Conservation (phyloP, 2,888 invertebrate species). For the Habrosyne pyritoides region DNA sequence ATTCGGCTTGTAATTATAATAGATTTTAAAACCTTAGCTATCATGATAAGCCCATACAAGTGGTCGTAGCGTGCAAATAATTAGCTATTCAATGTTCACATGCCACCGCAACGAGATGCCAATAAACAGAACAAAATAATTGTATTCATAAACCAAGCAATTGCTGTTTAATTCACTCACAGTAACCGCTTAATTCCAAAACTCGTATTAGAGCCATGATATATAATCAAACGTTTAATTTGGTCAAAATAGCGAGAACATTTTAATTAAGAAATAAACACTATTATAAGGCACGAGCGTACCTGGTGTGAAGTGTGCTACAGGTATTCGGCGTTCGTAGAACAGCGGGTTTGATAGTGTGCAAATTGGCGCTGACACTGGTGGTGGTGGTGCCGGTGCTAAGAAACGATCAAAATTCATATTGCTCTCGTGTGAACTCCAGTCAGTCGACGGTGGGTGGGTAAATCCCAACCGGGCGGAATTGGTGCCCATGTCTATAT, state of each 20-base stretch:
- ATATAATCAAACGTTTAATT: background rate
- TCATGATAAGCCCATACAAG: conserved; percentile 1
- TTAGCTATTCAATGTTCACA: conserved; percentile 6
- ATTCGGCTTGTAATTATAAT: background rate
- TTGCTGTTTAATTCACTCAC: background rate
- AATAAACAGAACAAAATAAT: conserved; percentile 6
- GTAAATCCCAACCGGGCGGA: conserved; percentile 18
- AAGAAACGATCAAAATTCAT: conserved; percentile 31
- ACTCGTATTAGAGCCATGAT: background rate
- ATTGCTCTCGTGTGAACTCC: background rate
- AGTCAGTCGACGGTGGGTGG: conserved; percentile 28
- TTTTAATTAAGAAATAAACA: background rate
- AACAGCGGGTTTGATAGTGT: conserved; percentile 13
- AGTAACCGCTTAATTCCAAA: background rate
- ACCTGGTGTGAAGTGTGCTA: background rate
- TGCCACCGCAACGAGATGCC: conserved; percentile 1
- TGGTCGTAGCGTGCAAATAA: conserved; percentile 6
- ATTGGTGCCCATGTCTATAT: conserved; percentile 79
- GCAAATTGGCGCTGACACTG: conserved; percentile 3
- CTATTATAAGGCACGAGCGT: background rate
- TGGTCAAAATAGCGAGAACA: background rate
- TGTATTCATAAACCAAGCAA: conserved; percentile 3
- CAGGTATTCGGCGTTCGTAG: background rate
- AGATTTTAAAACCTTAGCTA: background rate
- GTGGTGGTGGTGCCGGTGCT: conserved; percentile 34